These are phyloP conservation scores for Drosophila lacertosa DNA, from an alignment of 1,140 invertebrate species.

Conservation along the genomic window DNA sequence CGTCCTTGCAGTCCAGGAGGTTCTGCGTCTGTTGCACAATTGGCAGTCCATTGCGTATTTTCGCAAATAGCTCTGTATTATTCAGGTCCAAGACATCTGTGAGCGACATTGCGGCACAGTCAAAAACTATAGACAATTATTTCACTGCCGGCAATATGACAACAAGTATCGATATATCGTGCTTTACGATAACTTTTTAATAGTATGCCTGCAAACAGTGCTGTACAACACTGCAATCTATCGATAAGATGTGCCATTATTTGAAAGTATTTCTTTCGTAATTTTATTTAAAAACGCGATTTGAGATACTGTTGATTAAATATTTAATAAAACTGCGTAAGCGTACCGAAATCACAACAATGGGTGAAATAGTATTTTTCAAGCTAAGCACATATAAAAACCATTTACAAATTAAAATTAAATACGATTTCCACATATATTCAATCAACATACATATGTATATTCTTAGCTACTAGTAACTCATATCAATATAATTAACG, in stretches of 20 bases:
- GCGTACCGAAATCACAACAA: neutral
- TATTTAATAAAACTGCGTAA: neutral
- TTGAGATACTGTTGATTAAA: neutral
- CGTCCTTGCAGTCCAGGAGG: conserved; percentile 78
- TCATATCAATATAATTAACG: conserved; percentile 7
- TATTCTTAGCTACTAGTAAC: neutral
- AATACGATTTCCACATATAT: neutral
- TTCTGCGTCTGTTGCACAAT: conserved; percentile 66
- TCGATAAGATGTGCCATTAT: neutral
- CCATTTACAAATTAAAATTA: neutral
- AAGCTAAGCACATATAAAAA: neutral
- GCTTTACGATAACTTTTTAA: neutral
- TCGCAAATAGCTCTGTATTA: conserved; percentile 61
- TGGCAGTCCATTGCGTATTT: conserved; percentile 67
- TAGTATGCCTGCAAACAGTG: no score
- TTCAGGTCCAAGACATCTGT: conserved; percentile 71
- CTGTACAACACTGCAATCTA: neutral
- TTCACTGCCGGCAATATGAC: conserved; percentile 8
- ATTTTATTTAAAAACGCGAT: neutral
- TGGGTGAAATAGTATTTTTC: neutral
- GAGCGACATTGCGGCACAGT: conserved; percentile 51
- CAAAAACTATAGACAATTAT: conserved; percentile 21
- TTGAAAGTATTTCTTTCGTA: neutral
- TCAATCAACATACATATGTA: neutral
- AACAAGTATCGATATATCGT: conserved; percentile 6